Base-by-base conservation (phyloP, 2,113 vertebrate species). In the Halichoerus grypus region DNA sequence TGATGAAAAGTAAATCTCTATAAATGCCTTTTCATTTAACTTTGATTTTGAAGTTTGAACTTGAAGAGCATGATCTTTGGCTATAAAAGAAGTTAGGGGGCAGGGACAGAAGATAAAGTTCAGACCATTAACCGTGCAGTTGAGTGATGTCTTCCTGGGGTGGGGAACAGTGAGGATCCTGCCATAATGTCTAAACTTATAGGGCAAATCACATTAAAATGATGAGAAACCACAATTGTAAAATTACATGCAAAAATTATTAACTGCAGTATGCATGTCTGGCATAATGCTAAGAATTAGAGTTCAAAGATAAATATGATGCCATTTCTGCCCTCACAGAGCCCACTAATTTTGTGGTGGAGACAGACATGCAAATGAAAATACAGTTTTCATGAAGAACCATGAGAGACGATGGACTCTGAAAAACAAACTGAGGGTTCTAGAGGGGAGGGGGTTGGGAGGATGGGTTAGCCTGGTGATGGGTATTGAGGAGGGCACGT, bases 41-140 rank as follows among this genome's bases (percentile, higher is more conserved):
- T 84, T 31, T 81, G 42, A 61, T 67, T 91, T 96, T 90, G 42
- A 53, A 39, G 36, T 95, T 96, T 93, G 65, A 92, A 82, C 5
- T 94, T 92, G 31, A 76, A 51, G 67, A 96, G 7, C 71, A 12
- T 63, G 39, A 31, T 88, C 39, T 84, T 93, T 72, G 36, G 5
- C 24, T 84, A 2, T 95, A 76, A 96, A 88, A 80, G 42, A 91
- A 31, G 65, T 49, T 18, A 88, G 82, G 63, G 31, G 28, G 4
- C 53, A 51, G 57, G 36, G 81, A 18, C 89, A 8, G 28, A 94
- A 18, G 61, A 33, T 72, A 26, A 31, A 26, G 10, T 49, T 87
- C 61, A 83, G 80, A 76, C 18, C 22, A 57, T 69, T 82, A 80
- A 82, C 65, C 82, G 24, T 74, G n/a, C 24, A 57, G 0, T 24